Conservation (phyloP, 2,888 invertebrate species). For the Neoascia interrupta region DNA sequence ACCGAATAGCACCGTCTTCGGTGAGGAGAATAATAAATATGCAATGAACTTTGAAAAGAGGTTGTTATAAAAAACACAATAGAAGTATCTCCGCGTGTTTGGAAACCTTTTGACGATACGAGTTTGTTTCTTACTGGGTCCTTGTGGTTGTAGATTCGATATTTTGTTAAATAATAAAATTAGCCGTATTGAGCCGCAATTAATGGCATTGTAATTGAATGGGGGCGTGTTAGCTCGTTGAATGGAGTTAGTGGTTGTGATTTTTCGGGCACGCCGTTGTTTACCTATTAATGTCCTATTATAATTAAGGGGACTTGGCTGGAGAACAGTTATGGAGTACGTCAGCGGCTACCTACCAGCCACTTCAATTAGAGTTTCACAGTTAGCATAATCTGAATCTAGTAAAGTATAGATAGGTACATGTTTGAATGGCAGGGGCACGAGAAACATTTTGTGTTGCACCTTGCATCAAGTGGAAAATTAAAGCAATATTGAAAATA, state of each 20-base stretch:
- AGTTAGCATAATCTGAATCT: no score
- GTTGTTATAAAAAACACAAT: slow-evolving; percentile 27
- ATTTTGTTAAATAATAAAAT: slow-evolving; percentile 54
- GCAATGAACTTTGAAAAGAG: slow-evolving; percentile 40
- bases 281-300: not conserved
- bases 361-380: no score
- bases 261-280: not conserved
- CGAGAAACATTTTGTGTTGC: no score
- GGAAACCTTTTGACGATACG: slow-evolving; percentile 22
- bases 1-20: no score
- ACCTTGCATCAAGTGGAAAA: no score
- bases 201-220: slow-evolving; percentile 44
- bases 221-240: slow-evolving; percentile 10
- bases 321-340: slow-evolving; percentile 12
- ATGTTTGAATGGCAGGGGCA: no score
- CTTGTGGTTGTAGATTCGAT: slow-evolving; percentile 16
- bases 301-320: slow-evolving; percentile 28
- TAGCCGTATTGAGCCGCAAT: slow-evolving; percentile 51
- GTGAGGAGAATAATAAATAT: not conserved
- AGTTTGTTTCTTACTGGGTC: slow-evolving; percentile 1
- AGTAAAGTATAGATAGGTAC: no score
- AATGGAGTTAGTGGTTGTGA: not conserved
- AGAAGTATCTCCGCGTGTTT: slow-evolving; percentile 21
- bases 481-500: no score
- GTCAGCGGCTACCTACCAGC: not conserved